These are phyloP conservation scores for Tylochromis polylepis DNA, from an alignment of 2,113 vertebrate species.

Conservation along the genomic window DNA sequence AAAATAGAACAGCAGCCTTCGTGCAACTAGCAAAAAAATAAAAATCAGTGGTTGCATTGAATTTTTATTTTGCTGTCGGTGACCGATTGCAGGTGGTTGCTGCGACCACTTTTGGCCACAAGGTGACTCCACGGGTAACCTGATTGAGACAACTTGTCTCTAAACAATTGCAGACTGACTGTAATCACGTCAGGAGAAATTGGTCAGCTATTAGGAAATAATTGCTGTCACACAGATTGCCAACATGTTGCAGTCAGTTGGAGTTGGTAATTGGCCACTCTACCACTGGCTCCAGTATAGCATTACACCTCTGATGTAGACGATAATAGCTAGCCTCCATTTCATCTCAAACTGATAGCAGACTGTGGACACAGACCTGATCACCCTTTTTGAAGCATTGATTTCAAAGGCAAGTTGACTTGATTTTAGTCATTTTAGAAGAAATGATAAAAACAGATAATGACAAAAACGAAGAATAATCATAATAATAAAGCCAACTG, in stretches of 20 bases:
- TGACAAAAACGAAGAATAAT: fast-evolving
- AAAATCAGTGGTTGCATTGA: neutral
- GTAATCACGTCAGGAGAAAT: neutral
- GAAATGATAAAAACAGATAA: fast-evolving
- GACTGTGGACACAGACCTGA: neutral
- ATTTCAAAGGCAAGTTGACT: neutral
- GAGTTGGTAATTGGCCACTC: neutral
- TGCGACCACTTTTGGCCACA: neutral
- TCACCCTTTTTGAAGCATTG: neutral
- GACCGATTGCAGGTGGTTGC: neutral
- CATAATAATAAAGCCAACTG: fast-evolving
- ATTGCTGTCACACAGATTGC: neutral
- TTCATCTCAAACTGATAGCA: neutral
- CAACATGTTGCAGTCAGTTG: neutral
- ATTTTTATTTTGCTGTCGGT: neutral
- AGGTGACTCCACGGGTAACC: neutral
- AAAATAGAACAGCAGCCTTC: fast-evolving
- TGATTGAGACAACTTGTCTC: neutral
- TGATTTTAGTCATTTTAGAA: neutral
- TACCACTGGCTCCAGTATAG: neutral
- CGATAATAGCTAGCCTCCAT: fast-evolving
- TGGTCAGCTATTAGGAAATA: neutral
- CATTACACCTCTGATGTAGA: neutral
- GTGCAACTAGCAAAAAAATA: neutral
- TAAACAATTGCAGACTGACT: neutral